Evolutionary conservation across 1,140 invertebrate genomes (phyloP).

Genomic region (Cataglyphis hispanica): DNA sequence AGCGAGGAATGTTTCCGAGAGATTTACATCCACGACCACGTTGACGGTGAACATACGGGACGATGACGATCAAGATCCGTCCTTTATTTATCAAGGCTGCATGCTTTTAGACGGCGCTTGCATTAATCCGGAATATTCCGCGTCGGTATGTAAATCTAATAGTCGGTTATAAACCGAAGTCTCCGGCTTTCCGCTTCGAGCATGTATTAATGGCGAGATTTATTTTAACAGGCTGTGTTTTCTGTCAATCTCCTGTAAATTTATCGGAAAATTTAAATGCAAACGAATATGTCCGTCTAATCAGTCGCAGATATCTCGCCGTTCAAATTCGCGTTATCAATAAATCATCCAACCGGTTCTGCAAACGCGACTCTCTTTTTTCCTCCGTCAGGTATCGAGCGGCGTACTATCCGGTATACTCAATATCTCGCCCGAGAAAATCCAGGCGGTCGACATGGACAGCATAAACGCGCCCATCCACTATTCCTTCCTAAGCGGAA

Average conservation of each 20-base stretch:
- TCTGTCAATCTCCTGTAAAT: neutral
- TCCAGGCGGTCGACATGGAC: conserved; percentile 95
- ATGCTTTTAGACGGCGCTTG: conserved; percentile 92
- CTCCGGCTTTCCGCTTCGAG: neutral
- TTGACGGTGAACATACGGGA: conserved; percentile 95
- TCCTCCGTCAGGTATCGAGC: conserved; percentile 90
- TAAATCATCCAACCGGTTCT: conserved; percentile 66
- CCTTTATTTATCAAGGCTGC: conserved; percentile 94
- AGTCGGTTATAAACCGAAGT: neutral
- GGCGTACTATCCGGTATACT: conserved; percentile 93
- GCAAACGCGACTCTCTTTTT: conserved; percentile 31
- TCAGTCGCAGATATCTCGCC: conserved; percentile 26
- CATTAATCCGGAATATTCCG: conserved; percentile 93
- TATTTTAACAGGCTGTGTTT: neutral
- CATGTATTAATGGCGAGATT: neutral
- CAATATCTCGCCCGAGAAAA: conserved; percentile 94
- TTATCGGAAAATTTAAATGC: conserved; percentile 5
- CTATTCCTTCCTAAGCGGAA: conserved; percentile 94
- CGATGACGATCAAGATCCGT: conserved; percentile 95
- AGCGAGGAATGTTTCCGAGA: conserved; percentile 91
- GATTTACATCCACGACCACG: conserved; percentile 93
- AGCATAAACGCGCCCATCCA: conserved; percentile 93
- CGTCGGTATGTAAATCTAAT: conserved; percentile 87
- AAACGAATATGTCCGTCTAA: conserved; percentile 15
- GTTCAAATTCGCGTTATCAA: conserved; percentile 46